Percentiles rank a stretch among this genome's conserved stretches.
These are phyloP conservation scores for Cololabis saira DNA, from an alignment of 2,113 vertebrate species.

Conservation along the genomic window DNA sequence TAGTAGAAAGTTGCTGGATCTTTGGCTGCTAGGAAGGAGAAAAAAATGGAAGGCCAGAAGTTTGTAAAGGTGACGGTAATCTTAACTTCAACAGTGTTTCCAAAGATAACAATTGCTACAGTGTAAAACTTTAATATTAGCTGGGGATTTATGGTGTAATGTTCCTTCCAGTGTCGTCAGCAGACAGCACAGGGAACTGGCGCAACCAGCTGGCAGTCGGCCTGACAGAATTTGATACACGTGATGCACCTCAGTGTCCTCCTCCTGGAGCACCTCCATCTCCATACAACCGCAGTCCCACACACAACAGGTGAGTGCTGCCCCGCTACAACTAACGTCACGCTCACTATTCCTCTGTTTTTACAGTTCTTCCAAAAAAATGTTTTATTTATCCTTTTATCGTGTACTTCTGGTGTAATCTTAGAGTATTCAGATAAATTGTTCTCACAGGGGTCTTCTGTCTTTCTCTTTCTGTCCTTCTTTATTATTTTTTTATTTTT, in stretches of 20 bases:
- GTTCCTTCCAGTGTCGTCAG: slow-evolving; percentile 88
- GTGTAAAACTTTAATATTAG: not conserved
- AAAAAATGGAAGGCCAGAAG: no score
- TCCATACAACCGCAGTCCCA: slow-evolving; percentile 84
- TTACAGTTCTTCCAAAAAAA: slow-evolving; percentile 1
- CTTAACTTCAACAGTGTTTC: slow-evolving; percentile 13
- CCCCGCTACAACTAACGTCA: no score
- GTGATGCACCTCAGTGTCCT: slow-evolving; percentile 75
- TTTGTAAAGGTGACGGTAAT: no score
- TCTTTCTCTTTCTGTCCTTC: slow-evolving; percentile 20
- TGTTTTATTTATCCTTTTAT: not conserved
- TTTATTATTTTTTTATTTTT: not conserved
- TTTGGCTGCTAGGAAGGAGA: no score
- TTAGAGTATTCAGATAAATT: not conserved
- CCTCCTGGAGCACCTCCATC: slow-evolving; percentile 82
- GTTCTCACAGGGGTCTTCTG: slow-evolving; percentile 9
- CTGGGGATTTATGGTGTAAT: slow-evolving; percentile 25
- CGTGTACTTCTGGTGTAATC: slow-evolving; percentile 2
- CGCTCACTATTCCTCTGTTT: not conserved
- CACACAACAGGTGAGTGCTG: slow-evolving; percentile 86
- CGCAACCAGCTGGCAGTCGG: slow-evolving; percentile 85
- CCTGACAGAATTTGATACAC: slow-evolving; percentile 83
- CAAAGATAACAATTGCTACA: slow-evolving; percentile 26
- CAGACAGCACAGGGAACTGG: slow-evolving; percentile 88
- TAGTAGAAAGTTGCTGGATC: no score